A percentile compares a stretch with the other conserved stretches of the same genome.
Conservation (phyloP, 2,888 invertebrate genomes). For the Mellilla xanthometata region DNA sequence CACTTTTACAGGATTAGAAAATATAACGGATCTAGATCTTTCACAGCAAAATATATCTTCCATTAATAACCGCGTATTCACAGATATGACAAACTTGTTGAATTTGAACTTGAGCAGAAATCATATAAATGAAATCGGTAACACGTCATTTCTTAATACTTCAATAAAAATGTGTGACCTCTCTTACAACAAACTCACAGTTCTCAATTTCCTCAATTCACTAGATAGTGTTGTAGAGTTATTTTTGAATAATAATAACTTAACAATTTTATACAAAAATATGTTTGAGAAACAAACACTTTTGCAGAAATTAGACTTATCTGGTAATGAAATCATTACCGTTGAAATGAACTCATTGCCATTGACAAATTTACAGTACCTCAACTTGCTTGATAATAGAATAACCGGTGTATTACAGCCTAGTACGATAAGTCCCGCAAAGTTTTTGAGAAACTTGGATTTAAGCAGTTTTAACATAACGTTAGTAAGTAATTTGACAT, state of each 20-base stretch:
- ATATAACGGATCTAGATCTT: constrained; percentile 47
- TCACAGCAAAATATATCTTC: constrained; percentile 48
- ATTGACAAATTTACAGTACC: constrained; percentile 55
- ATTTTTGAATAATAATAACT: constrained; percentile 53
- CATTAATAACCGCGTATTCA: constrained; percentile 50
- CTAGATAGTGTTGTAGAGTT: constrained; percentile 51
- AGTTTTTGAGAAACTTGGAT: constrained; percentile 56
- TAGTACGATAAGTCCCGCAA: constrained; percentile 58
- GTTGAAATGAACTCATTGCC: constrained; percentile 57
- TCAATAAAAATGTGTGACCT: constrained; percentile 51
- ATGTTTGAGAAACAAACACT: constrained; percentile 48
- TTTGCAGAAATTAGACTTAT: constrained; percentile 56
- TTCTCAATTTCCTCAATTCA: constrained; percentile 49
- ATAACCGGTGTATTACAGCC: constrained; percentile 46
- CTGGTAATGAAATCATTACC: constrained; percentile 51
- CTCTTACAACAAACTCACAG: constrained; percentile 51
- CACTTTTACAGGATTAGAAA: constrained; percentile 53
- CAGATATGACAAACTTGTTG: constrained; percentile 38
- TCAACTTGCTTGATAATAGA: constrained; percentile 51
- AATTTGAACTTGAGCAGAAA: constrained; percentile 60
- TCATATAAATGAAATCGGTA: constrained; percentile 45
- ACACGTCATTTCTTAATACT: constrained; percentile 44
- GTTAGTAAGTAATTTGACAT: constrained; percentile 50
- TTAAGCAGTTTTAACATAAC: constrained; percentile 54
- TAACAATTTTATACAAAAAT: constrained; percentile 38